Evolutionary conservation across 2,888 invertebrate genomes (phyloP).

Genomic region (Tetrapedia diversipes): DNA sequence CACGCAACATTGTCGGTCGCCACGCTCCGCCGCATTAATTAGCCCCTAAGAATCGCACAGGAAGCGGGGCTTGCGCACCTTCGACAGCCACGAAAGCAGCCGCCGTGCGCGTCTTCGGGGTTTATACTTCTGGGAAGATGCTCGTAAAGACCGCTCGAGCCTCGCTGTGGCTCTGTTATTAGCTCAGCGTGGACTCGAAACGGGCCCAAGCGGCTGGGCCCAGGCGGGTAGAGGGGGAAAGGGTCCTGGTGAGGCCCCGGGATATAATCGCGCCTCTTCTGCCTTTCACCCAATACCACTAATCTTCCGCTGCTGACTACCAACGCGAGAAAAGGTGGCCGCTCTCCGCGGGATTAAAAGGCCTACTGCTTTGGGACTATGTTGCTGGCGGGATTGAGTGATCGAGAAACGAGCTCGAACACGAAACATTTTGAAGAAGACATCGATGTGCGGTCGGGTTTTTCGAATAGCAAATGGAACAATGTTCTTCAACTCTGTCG

Average conservation of each 20-base stretch:
- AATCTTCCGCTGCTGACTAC: constrained; percentile 69
- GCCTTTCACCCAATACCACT: constrained; percentile 75
- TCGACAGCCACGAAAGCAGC: constrained; percentile 15
- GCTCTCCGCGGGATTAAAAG: constrained; percentile 55
- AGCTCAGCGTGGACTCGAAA: constrained; percentile 75
- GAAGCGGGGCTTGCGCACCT: too few relatives aligned
- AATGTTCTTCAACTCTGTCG: too few relatives aligned
- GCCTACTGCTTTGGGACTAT: constrained; percentile 19
- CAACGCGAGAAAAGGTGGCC: constrained; percentile 32
- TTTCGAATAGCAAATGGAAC: not conserved
- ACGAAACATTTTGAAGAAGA: constrained; percentile 9
- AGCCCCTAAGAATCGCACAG: constrained; percentile 55
- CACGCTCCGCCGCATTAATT: constrained; percentile 74
- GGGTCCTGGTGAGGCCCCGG: constrained; percentile 67
- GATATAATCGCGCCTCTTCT: constrained; percentile 77
- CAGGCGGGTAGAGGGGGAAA: constrained; percentile 69
- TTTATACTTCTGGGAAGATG: constrained; percentile 82
- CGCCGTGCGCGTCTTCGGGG: constrained; percentile 55
- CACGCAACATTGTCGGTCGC: constrained; percentile 46
- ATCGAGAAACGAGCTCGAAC: not conserved
- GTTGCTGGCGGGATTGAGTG: constrained; percentile 45
- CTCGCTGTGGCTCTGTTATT: constrained; percentile 81
- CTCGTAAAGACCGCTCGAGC: constrained; percentile 81
- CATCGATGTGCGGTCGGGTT: not conserved
- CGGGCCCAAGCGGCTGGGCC: constrained; percentile 67